Conservation (phyloP, 2,113 vertebrate species). For the Psittacula cyanocephala region DNA sequence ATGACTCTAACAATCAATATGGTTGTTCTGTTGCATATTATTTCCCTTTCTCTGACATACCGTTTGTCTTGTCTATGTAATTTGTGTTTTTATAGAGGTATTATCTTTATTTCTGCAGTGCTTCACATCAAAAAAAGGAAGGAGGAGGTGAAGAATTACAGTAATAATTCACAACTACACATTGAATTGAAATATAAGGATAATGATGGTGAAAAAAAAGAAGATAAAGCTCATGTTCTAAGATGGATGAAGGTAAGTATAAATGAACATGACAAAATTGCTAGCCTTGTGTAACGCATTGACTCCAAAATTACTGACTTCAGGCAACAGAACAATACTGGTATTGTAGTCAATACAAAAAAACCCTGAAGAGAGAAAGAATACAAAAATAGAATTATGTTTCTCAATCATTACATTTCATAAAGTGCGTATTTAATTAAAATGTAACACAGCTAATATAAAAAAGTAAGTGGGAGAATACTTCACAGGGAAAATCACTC, state of each 20-base stretch:
- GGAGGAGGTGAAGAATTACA: neutral
- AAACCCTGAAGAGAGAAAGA: fast-evolving
- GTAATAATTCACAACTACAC: neutral
- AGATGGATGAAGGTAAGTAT: neutral
- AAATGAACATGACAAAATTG: neutral
- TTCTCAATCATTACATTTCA: neutral
- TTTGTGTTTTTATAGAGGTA: neutral
- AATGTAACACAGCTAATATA: neutral
- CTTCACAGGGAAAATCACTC: neutral
- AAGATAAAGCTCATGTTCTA: neutral
- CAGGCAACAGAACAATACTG: neutral
- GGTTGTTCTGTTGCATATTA: neutral
- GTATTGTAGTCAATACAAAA: neutral
- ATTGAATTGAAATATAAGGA: neutral
- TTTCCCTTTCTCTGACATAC: neutral
- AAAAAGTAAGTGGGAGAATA: neutral
- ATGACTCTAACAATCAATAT: neutral
- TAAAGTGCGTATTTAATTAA: neutral
- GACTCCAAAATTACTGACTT: neutral
- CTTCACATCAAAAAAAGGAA: neutral
- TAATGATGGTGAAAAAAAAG: neutral
- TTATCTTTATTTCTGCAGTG: neutral
- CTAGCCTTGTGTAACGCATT: neutral
- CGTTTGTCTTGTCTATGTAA: neutral
- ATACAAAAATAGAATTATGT: neutral